A percentile compares a stretch with the other conserved stretches of the same genome.
Evolutionary conservation across 1,140 invertebrate genomes (phyloP).

Genomic region (Sminthurinus signatus): DNA sequence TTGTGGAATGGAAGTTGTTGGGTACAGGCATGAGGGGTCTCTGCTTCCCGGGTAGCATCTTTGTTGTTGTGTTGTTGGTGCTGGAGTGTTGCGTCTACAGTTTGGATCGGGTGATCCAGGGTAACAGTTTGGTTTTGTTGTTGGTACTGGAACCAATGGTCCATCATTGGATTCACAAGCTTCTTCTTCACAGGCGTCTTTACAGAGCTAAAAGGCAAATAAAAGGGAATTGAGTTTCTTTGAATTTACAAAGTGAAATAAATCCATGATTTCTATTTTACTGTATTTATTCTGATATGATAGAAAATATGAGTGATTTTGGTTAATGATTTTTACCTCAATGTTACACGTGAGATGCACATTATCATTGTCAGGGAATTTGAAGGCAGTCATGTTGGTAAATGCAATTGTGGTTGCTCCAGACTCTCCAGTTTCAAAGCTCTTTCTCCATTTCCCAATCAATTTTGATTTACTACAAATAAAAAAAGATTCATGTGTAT

Average conservation of each 20-base stretch:
- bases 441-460: constrained; percentile 59
- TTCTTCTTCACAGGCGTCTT: constrained; percentile 36
- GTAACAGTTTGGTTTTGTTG: constrained; percentile 35
- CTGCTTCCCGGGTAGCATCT: constrained; percentile 41
- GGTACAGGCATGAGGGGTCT: constrained; percentile 44
- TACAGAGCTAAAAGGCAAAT: constrained; percentile 40
- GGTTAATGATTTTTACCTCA: constrained; percentile 55
- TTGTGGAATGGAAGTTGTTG: constrained; percentile 26
- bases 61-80: constrained; percentile 31
- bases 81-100: constrained; percentile 43
- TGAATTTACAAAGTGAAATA: no score
- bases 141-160: not conserved
- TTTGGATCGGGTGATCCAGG: constrained; percentile 46
- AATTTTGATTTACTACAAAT: constrained; percentile 57
- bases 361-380: constrained; percentile 64
- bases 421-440: constrained; percentile 51
- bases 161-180: constrained; percentile 1
- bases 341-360: constrained; percentile 68
- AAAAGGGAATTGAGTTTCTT: no score
- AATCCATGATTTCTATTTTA: no score
- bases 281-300: not conserved
- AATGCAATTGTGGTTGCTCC: constrained; percentile 59
- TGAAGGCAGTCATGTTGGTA: constrained; percentile 63
- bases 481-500: constrained; percentile 1
- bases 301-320: no score